Evolutionary conservation across 2,888 invertebrate species (phyloP).

Genomic region (Anthophora plumipes): DNA sequence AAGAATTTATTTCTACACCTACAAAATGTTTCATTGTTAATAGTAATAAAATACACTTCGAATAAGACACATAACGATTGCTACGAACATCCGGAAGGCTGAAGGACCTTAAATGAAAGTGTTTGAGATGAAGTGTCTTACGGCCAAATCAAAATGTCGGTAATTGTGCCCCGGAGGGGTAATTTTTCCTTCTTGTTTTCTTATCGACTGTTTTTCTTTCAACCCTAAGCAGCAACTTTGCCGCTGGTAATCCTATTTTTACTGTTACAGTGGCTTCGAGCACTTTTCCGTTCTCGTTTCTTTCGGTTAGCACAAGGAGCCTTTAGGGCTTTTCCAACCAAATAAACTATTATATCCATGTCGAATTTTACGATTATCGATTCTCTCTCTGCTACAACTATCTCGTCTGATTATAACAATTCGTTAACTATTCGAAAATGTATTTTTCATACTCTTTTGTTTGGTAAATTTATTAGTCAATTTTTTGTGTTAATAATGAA

Average conservation of each 20-base stretch:
- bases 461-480: neutral
- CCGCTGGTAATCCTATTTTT: conserved; percentile 55
- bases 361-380: neutral
- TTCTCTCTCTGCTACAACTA: too few relatives aligned
- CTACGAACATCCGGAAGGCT: neutral
- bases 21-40: neutral
- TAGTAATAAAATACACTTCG: neutral
- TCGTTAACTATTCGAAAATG: too few relatives aligned
- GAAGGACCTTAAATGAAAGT: conserved; percentile 18
- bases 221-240: conserved; percentile 6
- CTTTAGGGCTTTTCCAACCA: conserved; percentile 1
- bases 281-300: conserved; percentile 19
- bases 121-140: conserved; percentile 5
- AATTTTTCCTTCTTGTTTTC: conserved; percentile 34
- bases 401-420: too few relatives aligned
- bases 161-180: conserved; percentile 31
- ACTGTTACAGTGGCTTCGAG: conserved; percentile 34
- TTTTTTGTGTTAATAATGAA: neutral
- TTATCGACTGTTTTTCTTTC: conserved; percentile 33
- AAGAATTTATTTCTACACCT: too few relatives aligned
- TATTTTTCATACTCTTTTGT: neutral
- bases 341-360: too few relatives aligned
- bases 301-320: conserved; percentile 18
- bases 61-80: conserved; percentile 1
- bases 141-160: conserved; percentile 41